A percentile compares a stretch with the other conserved stretches of the same genome.
These are phyloP conservation scores for Xenus cinereus DNA, from an alignment of 2,113 vertebrate species.

Conservation along the genomic window DNA sequence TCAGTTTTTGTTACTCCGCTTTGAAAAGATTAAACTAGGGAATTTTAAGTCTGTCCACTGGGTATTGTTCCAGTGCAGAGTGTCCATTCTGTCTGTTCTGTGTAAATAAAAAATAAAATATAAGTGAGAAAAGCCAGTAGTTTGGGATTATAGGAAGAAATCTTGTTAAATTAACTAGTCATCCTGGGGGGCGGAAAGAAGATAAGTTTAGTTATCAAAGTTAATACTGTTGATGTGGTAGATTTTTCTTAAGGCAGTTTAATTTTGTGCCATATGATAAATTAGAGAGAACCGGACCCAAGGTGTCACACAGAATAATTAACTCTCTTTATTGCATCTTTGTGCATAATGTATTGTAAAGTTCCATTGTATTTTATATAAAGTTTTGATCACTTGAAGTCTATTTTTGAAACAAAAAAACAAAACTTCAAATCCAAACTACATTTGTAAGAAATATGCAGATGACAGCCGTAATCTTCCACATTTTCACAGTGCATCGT, in stretches of 20 bases:
- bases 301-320: neutral
- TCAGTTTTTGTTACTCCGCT: neutral
- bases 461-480: neutral
- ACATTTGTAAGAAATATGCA: neutral
- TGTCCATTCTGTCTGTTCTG: neutral
- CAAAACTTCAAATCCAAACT: neutral
- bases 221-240: neutral
- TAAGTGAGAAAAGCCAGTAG: neutral
- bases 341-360: neutral
- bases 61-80: neutral
- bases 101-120: neutral
- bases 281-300: neutral
- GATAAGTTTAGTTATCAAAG: neutral
- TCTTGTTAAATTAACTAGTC: neutral
- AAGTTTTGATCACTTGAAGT: neutral
- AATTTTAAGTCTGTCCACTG: neutral
- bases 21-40: neutral
- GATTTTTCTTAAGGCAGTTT: neutral
- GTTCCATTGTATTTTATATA: neutral
- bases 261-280: neutral
- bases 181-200: fast-evolving
- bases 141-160: neutral
- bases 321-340: neutral
- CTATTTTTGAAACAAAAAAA: neutral
- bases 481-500: fast-evolving